Percentiles rank a stretch among this genome's conserved stretches.
phyloP scores from a whole-genome alignment of 2,797 vertebrate genomes.

The Phrynocephalus vlangalii region DNA sequence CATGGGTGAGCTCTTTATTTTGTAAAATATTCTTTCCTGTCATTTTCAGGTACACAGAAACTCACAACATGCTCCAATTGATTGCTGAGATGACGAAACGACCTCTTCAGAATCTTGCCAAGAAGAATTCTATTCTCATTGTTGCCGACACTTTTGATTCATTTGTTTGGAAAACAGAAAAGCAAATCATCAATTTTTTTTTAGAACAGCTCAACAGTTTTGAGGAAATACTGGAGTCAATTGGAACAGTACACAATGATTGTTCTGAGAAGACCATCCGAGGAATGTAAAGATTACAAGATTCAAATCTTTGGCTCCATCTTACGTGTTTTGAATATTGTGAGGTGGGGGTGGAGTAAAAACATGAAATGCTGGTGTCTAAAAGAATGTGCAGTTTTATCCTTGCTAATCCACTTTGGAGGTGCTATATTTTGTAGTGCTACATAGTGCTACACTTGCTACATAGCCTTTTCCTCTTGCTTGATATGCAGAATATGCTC shows the following conservation, averaged over 20 bases:
- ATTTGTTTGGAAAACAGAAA: background rate
- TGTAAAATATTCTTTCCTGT: background rate
- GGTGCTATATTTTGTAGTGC: background rate
- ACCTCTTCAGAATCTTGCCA: background rate
- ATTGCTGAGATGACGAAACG: background rate
- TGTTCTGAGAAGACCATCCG: background rate
- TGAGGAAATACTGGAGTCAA: background rate
- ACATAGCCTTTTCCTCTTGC: background rate
- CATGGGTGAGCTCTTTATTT: background rate
- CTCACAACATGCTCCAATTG: background rate
- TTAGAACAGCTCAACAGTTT: background rate
- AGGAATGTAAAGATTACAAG: background rate
- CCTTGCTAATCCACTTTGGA: background rate
- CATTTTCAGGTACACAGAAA: constrained; percentile 23
- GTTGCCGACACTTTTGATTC: background rate
- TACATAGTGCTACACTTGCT: too few relatives aligned
- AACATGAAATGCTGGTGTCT: background rate
- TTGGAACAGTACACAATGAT: background rate
- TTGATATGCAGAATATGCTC: background rate
- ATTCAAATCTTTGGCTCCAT: constrained; percentile 84
- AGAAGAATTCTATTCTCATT: background rate
- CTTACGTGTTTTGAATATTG: constrained; percentile 96
- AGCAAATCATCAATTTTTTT: background rate
- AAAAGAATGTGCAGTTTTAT: background rate
- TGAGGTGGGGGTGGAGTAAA: constrained; percentile 58